A percentile compares a stretch with the other conserved stretches of the same genome.
These are phyloP conservation scores for Sphecodes monilicornis DNA, from an alignment of 2,888 invertebrate genomes.

Conservation along the genomic window DNA sequence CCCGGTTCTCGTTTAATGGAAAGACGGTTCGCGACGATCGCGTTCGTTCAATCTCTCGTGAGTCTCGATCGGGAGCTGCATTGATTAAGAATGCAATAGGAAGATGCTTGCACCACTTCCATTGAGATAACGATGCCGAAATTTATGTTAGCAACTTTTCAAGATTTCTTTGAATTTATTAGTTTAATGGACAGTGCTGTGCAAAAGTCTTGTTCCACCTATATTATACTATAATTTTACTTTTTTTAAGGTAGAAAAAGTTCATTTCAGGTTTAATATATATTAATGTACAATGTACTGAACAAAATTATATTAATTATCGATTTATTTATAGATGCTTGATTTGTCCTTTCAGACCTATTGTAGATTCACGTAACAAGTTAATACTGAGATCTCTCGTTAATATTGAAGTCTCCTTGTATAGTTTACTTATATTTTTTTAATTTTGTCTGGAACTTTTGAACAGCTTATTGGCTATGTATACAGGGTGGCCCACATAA, in stretches of 20 bases:
- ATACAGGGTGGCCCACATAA: too few relatives aligned
- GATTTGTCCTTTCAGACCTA: neutral
- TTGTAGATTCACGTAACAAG: neutral
- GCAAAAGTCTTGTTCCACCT: neutral
- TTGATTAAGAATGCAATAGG: neutral
- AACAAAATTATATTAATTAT: too few relatives aligned
- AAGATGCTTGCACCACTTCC: neutral
- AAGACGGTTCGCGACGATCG: neutral
- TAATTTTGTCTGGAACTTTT: neutral
- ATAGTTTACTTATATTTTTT: neutral
- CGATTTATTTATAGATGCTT: too few relatives aligned
- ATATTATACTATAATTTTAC: neutral
- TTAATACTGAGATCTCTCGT: neutral
- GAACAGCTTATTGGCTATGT: too few relatives aligned
- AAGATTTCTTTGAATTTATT: neutral
- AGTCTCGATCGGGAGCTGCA: conserved; percentile 1
- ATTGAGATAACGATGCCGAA: neutral
- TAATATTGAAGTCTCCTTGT: neutral
- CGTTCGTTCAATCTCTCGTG: neutral
- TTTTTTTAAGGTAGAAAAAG: too few relatives aligned
- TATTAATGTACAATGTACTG: too few relatives aligned
- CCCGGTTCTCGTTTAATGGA: neutral
- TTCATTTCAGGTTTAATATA: neutral
- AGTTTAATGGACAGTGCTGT: neutral
- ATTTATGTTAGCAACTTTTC: neutral